Conservation (phyloP, 2,113 vertebrate species). For the Pantherophis guttatus region DNA sequence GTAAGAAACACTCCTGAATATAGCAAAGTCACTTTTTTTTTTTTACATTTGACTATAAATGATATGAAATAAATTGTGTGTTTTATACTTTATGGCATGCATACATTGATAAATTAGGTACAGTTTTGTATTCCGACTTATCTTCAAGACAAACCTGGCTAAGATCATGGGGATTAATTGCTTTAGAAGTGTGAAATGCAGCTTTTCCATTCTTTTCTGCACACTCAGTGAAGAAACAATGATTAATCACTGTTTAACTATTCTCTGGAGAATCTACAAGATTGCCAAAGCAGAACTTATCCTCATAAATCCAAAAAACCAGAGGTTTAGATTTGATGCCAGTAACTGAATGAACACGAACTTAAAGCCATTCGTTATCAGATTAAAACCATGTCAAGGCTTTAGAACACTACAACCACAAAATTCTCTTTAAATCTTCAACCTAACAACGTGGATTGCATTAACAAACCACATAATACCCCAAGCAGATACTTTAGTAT, state of each 20-base stretch:
- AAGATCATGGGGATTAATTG: slow-evolving; percentile 99
- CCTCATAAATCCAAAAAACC: slow-evolving; percentile 92
- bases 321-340: slow-evolving; percentile 93
- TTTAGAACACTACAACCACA: slow-evolving; percentile 74
- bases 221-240: slow-evolving; percentile 98
- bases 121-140: slow-evolving; percentile 99
- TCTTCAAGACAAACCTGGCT: slow-evolving; percentile 99
- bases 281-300: slow-evolving; percentile 99
- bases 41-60: slow-evolving; percentile 99
- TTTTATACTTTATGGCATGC: slow-evolving; percentile 99
- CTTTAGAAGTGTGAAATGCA: slow-evolving; percentile 99
- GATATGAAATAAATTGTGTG: slow-evolving; percentile 99
- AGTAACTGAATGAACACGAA: slow-evolving; percentile 88
- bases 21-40: slow-evolving; percentile 93
- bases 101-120: slow-evolving; percentile 99
- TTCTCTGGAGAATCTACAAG: slow-evolving; percentile 93
- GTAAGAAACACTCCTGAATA: slow-evolving; percentile 94
- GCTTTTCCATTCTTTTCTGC: slow-evolving; percentile 96
- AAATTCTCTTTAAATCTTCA: slow-evolving; percentile 65
- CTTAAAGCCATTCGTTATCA: slow-evolving; percentile 98
- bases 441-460: slow-evolving; percentile 59
- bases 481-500: slow-evolving; percentile 28
- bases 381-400: slow-evolving; percentile 93
- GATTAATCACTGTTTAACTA: slow-evolving; percentile 99
- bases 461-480: slow-evolving; percentile 50